These are phyloP conservation scores for Nymphicus hollandicus DNA, from an alignment of 2,113 vertebrate species.

Conservation along the genomic window DNA sequence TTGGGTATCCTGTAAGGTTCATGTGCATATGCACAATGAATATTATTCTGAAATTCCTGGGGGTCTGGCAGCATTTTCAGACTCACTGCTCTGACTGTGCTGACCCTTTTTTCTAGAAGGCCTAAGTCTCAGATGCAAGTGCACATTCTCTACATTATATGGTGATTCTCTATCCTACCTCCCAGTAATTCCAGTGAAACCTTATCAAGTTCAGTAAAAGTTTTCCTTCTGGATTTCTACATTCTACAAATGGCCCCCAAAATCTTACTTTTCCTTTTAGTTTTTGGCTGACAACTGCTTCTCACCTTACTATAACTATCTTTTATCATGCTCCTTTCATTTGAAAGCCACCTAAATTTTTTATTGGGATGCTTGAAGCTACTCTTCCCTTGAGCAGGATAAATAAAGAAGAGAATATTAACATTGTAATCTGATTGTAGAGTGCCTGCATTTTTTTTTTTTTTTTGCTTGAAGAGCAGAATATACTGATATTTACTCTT, in stretches of 20 bases:
- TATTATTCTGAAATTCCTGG: background rate
- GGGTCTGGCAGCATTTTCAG: background rate
- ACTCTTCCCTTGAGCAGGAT: background rate
- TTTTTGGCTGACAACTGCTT: background rate
- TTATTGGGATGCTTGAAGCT: background rate
- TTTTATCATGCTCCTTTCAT: background rate
- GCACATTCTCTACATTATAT: background rate
- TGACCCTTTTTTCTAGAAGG: background rate
- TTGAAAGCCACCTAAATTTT: constrained; percentile 1
- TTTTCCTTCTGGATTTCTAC: background rate
- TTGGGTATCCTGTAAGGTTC: background rate
- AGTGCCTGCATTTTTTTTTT: background rate
- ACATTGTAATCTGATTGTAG: constrained; percentile 1
- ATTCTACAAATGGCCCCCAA: background rate
- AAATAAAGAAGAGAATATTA: background rate
- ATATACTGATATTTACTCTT: background rate
- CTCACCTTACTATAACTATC: background rate
- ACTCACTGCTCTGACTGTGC: background rate
- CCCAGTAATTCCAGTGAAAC: background rate
- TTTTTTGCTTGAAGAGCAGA: background rate
- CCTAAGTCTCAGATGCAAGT: background rate
- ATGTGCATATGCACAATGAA: background rate
- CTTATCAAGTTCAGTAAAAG: background rate
- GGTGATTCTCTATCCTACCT: background rate
- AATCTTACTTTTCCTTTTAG: background rate